Percentiles rank a stretch among this genome's conserved stretches.
Evolutionary conservation across 2,113 vertebrate species (phyloP).

Genomic region (Leucosticte australis): DNA sequence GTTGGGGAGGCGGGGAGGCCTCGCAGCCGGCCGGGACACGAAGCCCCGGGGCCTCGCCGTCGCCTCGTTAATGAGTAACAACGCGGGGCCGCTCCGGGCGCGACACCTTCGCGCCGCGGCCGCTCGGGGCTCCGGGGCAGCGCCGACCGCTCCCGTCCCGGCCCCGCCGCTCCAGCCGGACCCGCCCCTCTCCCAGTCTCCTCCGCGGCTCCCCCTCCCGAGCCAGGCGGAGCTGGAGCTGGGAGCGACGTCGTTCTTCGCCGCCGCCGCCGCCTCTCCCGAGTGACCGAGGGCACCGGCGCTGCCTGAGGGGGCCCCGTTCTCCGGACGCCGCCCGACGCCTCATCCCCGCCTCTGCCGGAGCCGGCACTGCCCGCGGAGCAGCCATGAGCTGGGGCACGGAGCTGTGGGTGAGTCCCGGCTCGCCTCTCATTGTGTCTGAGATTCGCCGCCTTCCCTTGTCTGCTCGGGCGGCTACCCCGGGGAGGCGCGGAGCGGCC

Average conservation of each 20-base stretch:
- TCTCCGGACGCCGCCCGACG: not conserved
- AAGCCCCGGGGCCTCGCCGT: not conserved
- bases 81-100: not conserved
- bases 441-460: not conserved
- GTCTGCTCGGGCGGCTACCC: not conserved
- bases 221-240: slow-evolving; percentile 12
- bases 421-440: slow-evolving; percentile 61
- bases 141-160: not conserved
- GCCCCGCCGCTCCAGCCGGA: not conserved
- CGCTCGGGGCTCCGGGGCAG: not conserved
- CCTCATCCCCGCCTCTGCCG: not conserved
- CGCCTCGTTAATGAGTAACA: not conserved
- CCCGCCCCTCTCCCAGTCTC: slow-evolving; percentile 60
- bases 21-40: not conserved
- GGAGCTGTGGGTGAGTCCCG: slow-evolving; percentile 78
- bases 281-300: not conserved
- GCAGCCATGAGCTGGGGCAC: slow-evolving; percentile 81
- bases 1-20: not conserved
- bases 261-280: not conserved
- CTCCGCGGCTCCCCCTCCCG: slow-evolving; percentile 11
- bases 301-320: not conserved
- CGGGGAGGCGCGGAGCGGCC: not conserved
- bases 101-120: not conserved
- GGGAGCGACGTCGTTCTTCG: not conserved
- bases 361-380: slow-evolving; percentile 4